A percentile compares a stretch with the other conserved stretches of the same genome.
These are phyloP conservation scores for Notolepis coatsorum DNA, from an alignment of 2,797 vertebrate species.

Conservation along the genomic window DNA sequence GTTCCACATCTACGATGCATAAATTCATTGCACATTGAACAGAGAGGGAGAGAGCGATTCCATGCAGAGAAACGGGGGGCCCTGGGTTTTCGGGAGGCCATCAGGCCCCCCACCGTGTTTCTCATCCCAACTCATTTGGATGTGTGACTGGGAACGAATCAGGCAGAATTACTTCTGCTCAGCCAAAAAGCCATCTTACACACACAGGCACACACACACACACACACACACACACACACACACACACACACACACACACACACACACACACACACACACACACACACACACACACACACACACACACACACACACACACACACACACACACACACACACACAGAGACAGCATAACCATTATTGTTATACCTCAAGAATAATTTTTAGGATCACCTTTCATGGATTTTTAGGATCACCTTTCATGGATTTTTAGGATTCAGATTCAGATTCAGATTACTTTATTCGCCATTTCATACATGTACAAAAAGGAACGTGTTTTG, in stretches of 20 bases:
- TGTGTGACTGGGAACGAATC: constrained; percentile 77
- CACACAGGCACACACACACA: constrained; percentile 5
- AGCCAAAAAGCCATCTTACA: constrained; percentile 45
- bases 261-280: constrained; percentile 9
- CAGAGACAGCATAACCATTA: background rate
- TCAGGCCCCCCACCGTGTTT: constrained; percentile 50
- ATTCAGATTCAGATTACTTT: no score
- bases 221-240: background rate
- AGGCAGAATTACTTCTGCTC: constrained; percentile 64
- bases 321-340: background rate
- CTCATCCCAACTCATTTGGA: constrained; percentile 71
- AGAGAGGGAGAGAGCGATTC: constrained; percentile 32
- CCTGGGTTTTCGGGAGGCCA: constrained; percentile 49
- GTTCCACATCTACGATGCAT: constrained; percentile 48
- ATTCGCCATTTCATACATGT: no score
- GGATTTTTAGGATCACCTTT: constrained; percentile 14
- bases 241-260: background rate
- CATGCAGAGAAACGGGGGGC: constrained; percentile 52
- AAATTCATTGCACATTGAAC: constrained; percentile 56
- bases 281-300: constrained; percentile 11
- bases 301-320: constrained; percentile 10
- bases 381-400: constrained; percentile 20
- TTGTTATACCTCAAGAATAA: background rate
- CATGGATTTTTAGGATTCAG: no score
- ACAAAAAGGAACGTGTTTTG: no score